Evolutionary conservation across 2,113 vertebrate species (phyloP), one percentile per base, ranked within the genome.

Genomic region (Odocoileus virginianus): DNA sequence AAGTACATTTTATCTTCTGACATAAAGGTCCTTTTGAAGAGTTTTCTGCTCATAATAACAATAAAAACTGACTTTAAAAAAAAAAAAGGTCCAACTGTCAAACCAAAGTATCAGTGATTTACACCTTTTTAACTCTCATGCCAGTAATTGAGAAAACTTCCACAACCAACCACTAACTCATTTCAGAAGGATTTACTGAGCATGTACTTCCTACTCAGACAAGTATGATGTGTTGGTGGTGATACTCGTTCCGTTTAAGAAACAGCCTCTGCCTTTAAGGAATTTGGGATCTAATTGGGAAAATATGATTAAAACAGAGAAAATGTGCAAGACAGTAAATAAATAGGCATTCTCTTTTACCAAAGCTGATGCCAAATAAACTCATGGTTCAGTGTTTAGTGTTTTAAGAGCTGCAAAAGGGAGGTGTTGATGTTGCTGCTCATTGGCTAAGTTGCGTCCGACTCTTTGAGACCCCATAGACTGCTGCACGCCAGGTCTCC

Each of bases 41-140:
- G 17, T 89, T 54, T 57, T 55, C 33, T 71, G 27, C 28, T 14
- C 9, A 54, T 64, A 85, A 83, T 57, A 87, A 89, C 25, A 33
- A 61, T 14, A 52, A 84, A 50, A 60, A 82, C 30, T 57, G 36
- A 47, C 71, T 60, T 89, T 89, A 17, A 50, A 28, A 61, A 40
- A 21, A 87, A 16, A 52, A 21, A 87, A 30, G 85, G 14, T 54
- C 13, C 50, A 78, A 40, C 40, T 71, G 58, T 94, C 85, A 97
- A 76, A 87, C 57, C 47, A 96, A 83, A 92, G 21, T 64, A 54
- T 58, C 40, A 81, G n/a, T 40, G 81, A 60, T 91, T 64, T 89
- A 92, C 9, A 60, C 47, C 50, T 82, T 89, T 60, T 89, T n/a
- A 50, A 30, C 11, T 79, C 43, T 84, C 89, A 79, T 54, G 17